These are phyloP conservation scores for Cololabis saira DNA, from an alignment of 2,113 vertebrate species.

Conservation along the genomic window DNA sequence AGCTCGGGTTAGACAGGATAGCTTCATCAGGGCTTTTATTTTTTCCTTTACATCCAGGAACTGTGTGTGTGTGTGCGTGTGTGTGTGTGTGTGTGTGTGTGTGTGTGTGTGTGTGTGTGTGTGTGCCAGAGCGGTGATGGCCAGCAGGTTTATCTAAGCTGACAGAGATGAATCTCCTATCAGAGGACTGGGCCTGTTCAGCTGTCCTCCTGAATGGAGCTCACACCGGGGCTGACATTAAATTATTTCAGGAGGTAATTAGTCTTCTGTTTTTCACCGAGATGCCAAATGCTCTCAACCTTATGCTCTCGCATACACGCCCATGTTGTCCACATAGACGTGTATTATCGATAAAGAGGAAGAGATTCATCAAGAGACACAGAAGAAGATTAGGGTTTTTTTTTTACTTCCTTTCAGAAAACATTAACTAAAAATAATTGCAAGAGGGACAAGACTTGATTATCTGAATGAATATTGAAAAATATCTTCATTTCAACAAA, in stretches of 20 bases:
- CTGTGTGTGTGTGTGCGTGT: constrained; percentile 76
- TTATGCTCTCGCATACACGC: constrained; percentile 28
- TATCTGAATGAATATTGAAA: not conserved
- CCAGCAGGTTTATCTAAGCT: constrained; percentile 86
- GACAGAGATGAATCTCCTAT: constrained; percentile 90
- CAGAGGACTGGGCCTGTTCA: constrained; percentile 85
- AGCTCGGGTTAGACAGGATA: constrained; percentile 48
- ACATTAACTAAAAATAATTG: constrained; percentile 3
- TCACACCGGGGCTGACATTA: constrained; percentile 86
- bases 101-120: constrained; percentile 58
- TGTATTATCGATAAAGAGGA: not conserved
- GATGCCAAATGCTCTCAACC: constrained; percentile 54
- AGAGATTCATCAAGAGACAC: not conserved
- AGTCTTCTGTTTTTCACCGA: constrained; percentile 82
- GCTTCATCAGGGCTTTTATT: constrained; percentile 63
- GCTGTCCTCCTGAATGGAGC: constrained; percentile 83
- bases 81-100: constrained; percentile 69
- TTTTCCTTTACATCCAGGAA: constrained; percentile 53
- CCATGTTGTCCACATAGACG: constrained; percentile 6
- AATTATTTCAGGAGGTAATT: constrained; percentile 93
- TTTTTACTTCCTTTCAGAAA: not conserved
- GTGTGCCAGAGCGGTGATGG: constrained; percentile 83
- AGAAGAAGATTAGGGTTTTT: not conserved
- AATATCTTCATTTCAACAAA: not conserved
- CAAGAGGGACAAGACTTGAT: not conserved